A percentile compares a stretch with the other conserved stretches of the same genome.
Evolutionary conservation across 2,113 vertebrate genomes (phyloP).

Genomic region (Neodon shergylaensis): DNA sequence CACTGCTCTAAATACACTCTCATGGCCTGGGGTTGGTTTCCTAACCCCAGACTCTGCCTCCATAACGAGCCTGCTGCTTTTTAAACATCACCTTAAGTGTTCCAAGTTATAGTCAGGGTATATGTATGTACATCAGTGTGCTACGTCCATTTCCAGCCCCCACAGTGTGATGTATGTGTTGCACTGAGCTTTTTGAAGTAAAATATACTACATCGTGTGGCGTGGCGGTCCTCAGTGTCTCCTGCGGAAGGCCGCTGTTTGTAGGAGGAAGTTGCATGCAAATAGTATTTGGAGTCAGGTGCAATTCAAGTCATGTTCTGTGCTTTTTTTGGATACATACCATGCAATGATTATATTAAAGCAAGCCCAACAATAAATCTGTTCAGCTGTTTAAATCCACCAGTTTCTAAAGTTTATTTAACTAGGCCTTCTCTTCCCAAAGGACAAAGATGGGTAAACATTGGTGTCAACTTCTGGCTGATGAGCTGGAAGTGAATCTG

Average conservation of each 20-base stretch:
- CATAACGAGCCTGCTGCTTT: background rate
- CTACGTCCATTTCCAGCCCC: background rate
- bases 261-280: background rate
- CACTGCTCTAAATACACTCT: too few species aligned
- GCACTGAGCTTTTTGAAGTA: background rate
- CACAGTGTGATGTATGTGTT: background rate
- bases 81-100: background rate
- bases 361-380: background rate
- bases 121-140: background rate
- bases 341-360: background rate
- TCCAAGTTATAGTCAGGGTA: background rate
- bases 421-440: conserved; percentile 24
- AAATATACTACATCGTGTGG: background rate
- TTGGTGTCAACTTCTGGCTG: background rate
- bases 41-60: background rate
- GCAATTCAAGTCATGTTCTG: background rate
- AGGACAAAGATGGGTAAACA: conserved; percentile 41
- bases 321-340: background rate
- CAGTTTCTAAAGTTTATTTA: conserved; percentile 50
- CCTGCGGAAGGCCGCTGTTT: background rate
- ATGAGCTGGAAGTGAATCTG: background rate
- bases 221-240: background rate
- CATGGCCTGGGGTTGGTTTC: background rate
- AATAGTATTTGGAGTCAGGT: background rate
- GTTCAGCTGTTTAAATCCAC: conserved; percentile 2